Evolutionary conservation across 2,888 invertebrate species (phyloP).

Genomic region (Tridacna crocea): DNA sequence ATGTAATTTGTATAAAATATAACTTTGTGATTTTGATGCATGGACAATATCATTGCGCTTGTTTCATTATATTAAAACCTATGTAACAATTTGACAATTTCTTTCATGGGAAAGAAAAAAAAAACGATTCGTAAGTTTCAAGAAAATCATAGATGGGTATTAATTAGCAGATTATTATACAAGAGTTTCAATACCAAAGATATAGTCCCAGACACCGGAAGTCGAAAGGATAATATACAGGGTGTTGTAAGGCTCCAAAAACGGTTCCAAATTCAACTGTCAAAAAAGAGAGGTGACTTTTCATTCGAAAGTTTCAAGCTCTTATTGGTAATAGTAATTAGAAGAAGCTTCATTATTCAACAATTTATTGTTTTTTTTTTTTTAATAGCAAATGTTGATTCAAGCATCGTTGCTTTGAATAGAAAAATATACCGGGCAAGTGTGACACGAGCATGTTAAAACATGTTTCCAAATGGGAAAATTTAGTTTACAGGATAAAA

Average conservation of each 20-base stretch:
- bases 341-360: neutral
- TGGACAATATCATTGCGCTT: too few species aligned
- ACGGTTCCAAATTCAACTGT: conserved; percentile 56
- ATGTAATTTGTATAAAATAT: too few species aligned
- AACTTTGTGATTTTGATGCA: too few species aligned
- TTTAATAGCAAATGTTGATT: neutral
- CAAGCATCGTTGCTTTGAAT: neutral
- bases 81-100: too few species aligned
- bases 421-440: neutral
- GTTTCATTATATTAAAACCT: too few species aligned
- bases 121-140: too few species aligned
- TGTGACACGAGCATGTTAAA: neutral
- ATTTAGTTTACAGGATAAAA: too few species aligned
- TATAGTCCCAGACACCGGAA: conserved; percentile 33
- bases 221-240: conserved; percentile 17
- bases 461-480: neutral
- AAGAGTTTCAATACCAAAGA: too few species aligned
- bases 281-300: neutral
- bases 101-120: too few species aligned
- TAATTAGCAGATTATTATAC: too few species aligned
- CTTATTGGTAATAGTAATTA: neutral
- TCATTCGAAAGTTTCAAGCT: neutral
- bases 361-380: neutral
- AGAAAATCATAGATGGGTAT: too few species aligned
- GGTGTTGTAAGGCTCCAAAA: conserved; percentile 49